These are phyloP conservation scores for Botia almorhae DNA, from an alignment of 2,797 vertebrate species.

Conservation along the genomic window DNA sequence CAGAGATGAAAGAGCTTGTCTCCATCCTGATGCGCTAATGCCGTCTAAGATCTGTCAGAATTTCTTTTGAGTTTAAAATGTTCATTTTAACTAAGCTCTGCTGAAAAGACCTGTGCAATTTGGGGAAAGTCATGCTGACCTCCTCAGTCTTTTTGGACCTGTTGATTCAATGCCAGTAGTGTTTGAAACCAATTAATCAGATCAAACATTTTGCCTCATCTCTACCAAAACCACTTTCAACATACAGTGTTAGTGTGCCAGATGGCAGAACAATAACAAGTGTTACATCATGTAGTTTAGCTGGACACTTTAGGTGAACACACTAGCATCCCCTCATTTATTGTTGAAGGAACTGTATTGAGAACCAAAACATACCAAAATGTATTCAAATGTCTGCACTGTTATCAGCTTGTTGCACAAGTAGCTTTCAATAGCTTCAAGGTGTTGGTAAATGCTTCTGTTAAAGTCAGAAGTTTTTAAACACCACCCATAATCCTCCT, in stretches of 20 bases:
- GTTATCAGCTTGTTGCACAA: not conserved
- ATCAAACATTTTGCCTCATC: not conserved
- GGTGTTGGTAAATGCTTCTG: too few species aligned
- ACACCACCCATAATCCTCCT: too few species aligned
- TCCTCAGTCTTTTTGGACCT: not conserved
- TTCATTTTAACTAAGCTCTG: slow-evolving; percentile 41
- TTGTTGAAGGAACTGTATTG: not conserved
- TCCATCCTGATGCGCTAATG: too few species aligned
- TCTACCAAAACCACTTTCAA: not conserved
- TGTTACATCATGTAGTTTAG: not conserved
- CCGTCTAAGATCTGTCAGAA: slow-evolving; percentile 54
- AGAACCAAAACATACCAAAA: not conserved
- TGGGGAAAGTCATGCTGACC: slow-evolving; percentile 10
- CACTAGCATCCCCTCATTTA: not conserved
- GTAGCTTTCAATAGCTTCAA: not conserved
- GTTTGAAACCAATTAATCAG: not conserved
- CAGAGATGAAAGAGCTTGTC: slow-evolving; percentile 51
- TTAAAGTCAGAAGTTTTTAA: too few species aligned
- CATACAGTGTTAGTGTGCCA: not conserved
- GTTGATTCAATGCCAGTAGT: not conserved
- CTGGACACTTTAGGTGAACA: not conserved
- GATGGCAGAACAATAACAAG: not conserved
- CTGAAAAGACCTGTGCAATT: slow-evolving; percentile 44
- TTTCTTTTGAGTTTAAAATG: slow-evolving; percentile 36
- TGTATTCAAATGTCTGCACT: not conserved